Percentiles rank a stretch among this genome's conserved stretches.
Conservation (phyloP, 2,113 vertebrate species). For the Saguinus midas region DNA sequence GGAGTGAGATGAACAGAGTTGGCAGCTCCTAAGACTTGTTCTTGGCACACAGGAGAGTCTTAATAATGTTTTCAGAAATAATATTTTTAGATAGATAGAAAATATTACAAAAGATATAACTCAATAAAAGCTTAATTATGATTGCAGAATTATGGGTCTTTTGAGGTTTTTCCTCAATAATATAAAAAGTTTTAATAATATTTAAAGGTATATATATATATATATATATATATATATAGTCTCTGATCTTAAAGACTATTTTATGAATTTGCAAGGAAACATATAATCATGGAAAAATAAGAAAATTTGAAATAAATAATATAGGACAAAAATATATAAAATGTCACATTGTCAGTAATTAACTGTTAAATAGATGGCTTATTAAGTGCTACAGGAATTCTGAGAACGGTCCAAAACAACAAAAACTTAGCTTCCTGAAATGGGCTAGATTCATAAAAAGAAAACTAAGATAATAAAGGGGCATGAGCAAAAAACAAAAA, state of each 20-base stretch:
- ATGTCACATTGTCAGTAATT: not conserved
- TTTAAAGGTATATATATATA: not conserved
- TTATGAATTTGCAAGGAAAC: not conserved
- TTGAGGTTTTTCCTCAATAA: not conserved
- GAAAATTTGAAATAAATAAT: not conserved
- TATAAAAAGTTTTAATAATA: not conserved
- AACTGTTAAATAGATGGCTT: not conserved
- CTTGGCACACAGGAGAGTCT: not conserved
- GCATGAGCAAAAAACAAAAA: not conserved
- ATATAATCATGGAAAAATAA: not conserved
- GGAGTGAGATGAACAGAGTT: not conserved
- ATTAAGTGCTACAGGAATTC: not conserved
- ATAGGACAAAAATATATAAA: not conserved
- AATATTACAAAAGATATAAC: not conserved
- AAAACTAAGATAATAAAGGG: conserved; percentile 9
- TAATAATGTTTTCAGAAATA: not conserved
- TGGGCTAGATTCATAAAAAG: not conserved
- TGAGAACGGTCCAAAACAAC: not conserved
- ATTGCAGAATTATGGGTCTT: not conserved
- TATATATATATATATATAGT: not conserved
- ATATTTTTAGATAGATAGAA: not conserved
- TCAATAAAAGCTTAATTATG: not conserved
- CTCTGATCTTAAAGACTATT: not conserved
- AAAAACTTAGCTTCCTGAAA: not conserved
- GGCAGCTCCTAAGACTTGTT: not conserved